Evolutionary conservation across 2,888 invertebrate genomes (phyloP).

Genomic region (Volucella zonaria): DNA sequence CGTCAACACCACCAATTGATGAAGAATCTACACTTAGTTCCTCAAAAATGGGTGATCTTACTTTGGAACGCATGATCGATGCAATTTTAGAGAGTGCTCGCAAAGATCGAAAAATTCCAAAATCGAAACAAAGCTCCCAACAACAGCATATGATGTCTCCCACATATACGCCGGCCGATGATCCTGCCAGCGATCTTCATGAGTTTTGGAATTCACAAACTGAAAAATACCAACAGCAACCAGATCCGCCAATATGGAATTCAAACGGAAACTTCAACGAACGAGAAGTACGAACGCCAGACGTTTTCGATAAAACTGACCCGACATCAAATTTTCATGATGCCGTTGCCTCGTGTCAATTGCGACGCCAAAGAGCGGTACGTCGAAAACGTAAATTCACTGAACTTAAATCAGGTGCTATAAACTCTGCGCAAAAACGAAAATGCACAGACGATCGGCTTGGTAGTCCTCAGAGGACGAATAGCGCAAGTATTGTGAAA

Average conservation of each 20-base stretch:
- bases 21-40: conserved; percentile 78
- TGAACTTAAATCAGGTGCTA: conserved; percentile 77
- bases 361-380: conserved; percentile 80
- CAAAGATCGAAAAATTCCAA: conserved; percentile 77
- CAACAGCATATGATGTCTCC: conserved; percentile 76
- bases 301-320: conserved; percentile 47
- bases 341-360: conserved; percentile 74
- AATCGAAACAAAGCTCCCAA: conserved; percentile 69
- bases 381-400: conserved; percentile 79
- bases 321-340: conserved; percentile 57
- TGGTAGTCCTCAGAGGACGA: conserved; percentile 51
- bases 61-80: conserved; percentile 82
- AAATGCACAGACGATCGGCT: conserved; percentile 61
- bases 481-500: conserved; percentile 28
- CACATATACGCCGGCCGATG: conserved; percentile 81
- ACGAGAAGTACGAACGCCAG: conserved; percentile 79
- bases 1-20: conserved; percentile 25
- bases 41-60: conserved; percentile 81
- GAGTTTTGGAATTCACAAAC: conserved; percentile 80
- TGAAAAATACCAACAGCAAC: conserved; percentile 74
- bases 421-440: conserved; percentile 78
- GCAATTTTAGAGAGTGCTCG: conserved; percentile 82
- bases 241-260: conserved; percentile 40
- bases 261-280: conserved; percentile 76
- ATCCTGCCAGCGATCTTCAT: conserved; percentile 82